Evolutionary conservation across 2,888 invertebrate genomes (phyloP).

Genomic region (Psylliodes chrysocephalus): DNA sequence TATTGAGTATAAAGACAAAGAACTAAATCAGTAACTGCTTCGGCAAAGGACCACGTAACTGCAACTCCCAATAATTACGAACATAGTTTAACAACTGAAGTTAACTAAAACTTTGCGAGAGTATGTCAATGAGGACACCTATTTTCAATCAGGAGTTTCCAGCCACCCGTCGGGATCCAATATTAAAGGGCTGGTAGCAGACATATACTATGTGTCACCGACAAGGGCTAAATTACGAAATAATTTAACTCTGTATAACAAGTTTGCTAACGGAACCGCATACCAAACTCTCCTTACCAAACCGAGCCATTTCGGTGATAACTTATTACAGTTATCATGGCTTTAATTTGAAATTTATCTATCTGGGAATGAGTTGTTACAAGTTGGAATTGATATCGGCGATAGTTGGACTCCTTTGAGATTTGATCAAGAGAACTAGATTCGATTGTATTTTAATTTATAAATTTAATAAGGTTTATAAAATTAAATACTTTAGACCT

Average conservation of each 20-base stretch:
- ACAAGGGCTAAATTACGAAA: slow-evolving; percentile 1
- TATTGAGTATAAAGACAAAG: too few species aligned
- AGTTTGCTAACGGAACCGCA: slow-evolving; percentile 5
- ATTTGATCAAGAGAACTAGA: too few species aligned
- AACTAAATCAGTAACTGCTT: too few species aligned
- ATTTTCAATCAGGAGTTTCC: slow-evolving; percentile 1
- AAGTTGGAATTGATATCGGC: background rate
- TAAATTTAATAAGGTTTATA: too few species aligned
- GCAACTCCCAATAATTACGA: too few species aligned
- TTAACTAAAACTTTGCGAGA: background rate
- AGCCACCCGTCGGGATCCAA: background rate
- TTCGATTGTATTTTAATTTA: too few species aligned
- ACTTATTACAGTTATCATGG: background rate
- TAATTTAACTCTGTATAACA: slow-evolving; percentile 8
- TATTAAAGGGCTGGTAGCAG: background rate
- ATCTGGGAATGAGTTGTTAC: background rate
- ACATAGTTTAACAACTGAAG: too few species aligned
- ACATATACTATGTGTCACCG: slow-evolving; percentile 7
- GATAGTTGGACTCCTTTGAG: too few species aligned
- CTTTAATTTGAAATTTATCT: slow-evolving; percentile 1
- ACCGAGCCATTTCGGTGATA: background rate
- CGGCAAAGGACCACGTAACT: too few species aligned
- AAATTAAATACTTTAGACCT: too few species aligned
- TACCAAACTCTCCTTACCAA: slow-evolving; percentile 1
- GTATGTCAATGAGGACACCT: background rate